A percentile compares a stretch with the other conserved stretches of the same genome.
These are phyloP conservation scores for Cyanoramphus novaezelandiae DNA, from an alignment of 2,113 vertebrate genomes.

Conservation along the genomic window DNA sequence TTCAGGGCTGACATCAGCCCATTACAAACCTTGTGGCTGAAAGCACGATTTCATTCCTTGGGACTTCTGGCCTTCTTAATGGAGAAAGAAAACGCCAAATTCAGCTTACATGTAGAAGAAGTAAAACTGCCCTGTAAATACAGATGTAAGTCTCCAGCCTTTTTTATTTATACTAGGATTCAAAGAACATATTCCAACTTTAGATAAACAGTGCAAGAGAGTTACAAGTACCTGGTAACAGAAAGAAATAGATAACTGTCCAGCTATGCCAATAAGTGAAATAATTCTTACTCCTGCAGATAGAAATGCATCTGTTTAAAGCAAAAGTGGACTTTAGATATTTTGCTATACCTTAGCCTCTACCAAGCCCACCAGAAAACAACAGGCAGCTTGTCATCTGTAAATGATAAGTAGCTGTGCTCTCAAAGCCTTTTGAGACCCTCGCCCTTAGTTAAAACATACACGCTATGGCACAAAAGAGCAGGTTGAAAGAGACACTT, in stretches of 20 bases:
- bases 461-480: slow-evolving; percentile 52
- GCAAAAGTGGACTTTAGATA: slow-evolving; percentile 47
- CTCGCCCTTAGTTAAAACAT: background rate
- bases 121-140: slow-evolving; percentile 24
- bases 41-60: background rate
- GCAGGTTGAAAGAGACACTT: slow-evolving; percentile 28
- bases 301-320: slow-evolving; percentile 62
- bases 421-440: slow-evolving; percentile 47
- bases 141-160: slow-evolving; percentile 72
- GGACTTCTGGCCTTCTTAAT: background rate
- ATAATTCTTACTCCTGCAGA: slow-evolving; percentile 48
- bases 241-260: slow-evolving; percentile 62
- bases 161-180: slow-evolving; percentile 80
- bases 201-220: slow-evolving; percentile 58
- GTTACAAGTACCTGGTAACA: slow-evolving; percentile 71
- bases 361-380: slow-evolving; percentile 56
- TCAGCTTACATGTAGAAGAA: background rate
- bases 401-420: slow-evolving; percentile 52
- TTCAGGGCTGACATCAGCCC: background rate
- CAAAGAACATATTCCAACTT: slow-evolving; percentile 69
- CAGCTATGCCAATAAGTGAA: slow-evolving; percentile 39
- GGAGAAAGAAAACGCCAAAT: background rate
- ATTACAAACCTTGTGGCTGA: background rate
- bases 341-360: slow-evolving; percentile 31
- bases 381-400: slow-evolving; percentile 65